These are phyloP conservation scores for Bilobella aurantiaca DNA, from an alignment of 1,140 invertebrate species.

Conservation along the genomic window DNA sequence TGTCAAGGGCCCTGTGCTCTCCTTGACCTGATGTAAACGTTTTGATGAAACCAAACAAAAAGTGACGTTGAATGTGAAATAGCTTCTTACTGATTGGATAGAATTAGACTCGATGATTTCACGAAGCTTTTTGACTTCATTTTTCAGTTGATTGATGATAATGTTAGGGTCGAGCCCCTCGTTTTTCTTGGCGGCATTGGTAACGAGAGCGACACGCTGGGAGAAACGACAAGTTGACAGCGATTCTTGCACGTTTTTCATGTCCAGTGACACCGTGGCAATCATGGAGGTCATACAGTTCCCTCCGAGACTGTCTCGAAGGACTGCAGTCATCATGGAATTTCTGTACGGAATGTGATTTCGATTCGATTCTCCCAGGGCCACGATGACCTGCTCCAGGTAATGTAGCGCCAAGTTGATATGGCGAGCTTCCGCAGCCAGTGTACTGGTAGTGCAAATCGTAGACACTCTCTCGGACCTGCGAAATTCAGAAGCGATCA, in stretches of 20 bases:
- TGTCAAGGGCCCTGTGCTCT: conserved; percentile 11
- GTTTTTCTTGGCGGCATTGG: conserved; percentile 48
- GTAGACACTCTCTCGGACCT: conserved; percentile 32
- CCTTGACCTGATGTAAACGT: conserved; percentile 18
- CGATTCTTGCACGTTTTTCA: conserved; percentile 50
- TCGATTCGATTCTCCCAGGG: conserved; percentile 48
- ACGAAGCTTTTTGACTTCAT: conserved; percentile 41
- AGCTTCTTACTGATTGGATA: conserved; percentile 13
- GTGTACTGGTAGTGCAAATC: conserved; percentile 39
- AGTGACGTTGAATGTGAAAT: neutral
- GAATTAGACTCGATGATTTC: conserved; percentile 21
- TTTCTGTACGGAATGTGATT: conserved; percentile 56
- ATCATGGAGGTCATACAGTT: conserved; percentile 59
- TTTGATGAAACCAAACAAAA: too few species aligned
- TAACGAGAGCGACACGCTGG: conserved; percentile 53
- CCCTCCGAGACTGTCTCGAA: conserved; percentile 54
- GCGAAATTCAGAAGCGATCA: neutral
- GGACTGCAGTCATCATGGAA: conserved; percentile 53
- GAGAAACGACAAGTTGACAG: conserved; percentile 57
- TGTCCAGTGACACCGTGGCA: conserved; percentile 50
- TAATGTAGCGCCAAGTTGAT: conserved; percentile 59
- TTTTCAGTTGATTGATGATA: conserved; percentile 44
- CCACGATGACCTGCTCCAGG: conserved; percentile 54
- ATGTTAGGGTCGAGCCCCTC: conserved; percentile 47
- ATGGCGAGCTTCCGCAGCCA: conserved; percentile 52